Evolutionary conservation across 2,113 vertebrate species (phyloP).

Genomic region (Scomber scombrus): DNA sequence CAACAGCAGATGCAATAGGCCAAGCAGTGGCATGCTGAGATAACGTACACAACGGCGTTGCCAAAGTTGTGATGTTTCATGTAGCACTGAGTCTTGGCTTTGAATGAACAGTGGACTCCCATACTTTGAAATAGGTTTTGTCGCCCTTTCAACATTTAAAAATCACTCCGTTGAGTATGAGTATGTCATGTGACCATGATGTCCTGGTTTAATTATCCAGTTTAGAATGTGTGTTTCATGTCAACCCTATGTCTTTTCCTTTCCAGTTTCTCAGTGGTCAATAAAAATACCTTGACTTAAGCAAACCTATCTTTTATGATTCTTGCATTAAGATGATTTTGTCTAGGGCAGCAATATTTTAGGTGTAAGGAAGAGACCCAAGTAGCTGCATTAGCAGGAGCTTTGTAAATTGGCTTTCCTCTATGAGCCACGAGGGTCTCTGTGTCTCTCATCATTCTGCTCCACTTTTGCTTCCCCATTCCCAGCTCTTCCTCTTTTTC

Average conservation of each 20-base stretch:
- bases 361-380: not conserved
- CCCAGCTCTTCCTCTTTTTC: slow-evolving; percentile 23
- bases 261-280: not conserved
- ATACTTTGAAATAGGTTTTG: slow-evolving; percentile 8
- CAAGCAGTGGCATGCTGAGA: slow-evolving; percentile 47
- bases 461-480: slow-evolving; percentile 46
- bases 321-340: not conserved
- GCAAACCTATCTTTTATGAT: not conserved
- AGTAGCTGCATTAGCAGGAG: slow-evolving; percentile 33
- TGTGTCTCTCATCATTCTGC: slow-evolving; percentile 54
- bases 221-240: not conserved
- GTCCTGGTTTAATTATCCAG: not conserved
- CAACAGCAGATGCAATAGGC: slow-evolving; percentile 39
- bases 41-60: slow-evolving; percentile 46
- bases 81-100: slow-evolving; percentile 21
- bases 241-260: not conserved
- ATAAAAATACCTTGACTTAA: not conserved
- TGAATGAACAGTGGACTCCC: slow-evolving; percentile 26
- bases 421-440: slow-evolving; percentile 44
- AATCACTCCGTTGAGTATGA: not conserved
- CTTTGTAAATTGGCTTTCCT: slow-evolving; percentile 49
- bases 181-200: not conserved
- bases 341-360: slow-evolving; percentile 30
- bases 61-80: slow-evolving; percentile 27
- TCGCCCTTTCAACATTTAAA: slow-evolving; percentile 10